These are phyloP conservation scores for Falco peregrinus DNA, from an alignment of 2,797 vertebrate species.

Conservation along the genomic window DNA sequence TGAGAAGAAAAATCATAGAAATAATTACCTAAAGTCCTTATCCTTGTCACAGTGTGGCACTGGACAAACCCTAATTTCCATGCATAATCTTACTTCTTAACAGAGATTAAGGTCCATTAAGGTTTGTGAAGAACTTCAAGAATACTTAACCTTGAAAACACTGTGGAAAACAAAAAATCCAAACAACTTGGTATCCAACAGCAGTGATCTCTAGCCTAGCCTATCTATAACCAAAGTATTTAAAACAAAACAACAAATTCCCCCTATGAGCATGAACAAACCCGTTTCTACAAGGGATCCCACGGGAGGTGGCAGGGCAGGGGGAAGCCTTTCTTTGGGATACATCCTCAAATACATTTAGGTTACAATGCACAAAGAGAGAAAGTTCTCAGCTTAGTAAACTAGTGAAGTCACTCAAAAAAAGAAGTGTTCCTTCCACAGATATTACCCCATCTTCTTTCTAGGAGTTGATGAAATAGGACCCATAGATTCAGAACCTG, in stretches of 20 bases:
- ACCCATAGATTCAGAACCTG: not conserved
- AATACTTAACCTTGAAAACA: not conserved
- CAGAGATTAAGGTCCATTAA: not conserved
- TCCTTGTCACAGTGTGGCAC: not conserved
- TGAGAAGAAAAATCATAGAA: not conserved
- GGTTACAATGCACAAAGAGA: not conserved
- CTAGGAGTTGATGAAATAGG: not conserved
- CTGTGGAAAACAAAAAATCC: not conserved
- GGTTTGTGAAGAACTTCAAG: not conserved
- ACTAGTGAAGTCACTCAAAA: not conserved
- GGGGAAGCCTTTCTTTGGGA: not conserved
- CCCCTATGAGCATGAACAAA: not conserved
- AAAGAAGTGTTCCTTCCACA: not conserved
- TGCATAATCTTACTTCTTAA: not conserved
- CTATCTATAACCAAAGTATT: not conserved
- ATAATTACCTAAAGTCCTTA: not conserved
- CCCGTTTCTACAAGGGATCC: not conserved
- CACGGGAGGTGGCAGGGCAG: accelerated
- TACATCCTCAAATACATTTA: not conserved
- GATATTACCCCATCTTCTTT: not conserved
- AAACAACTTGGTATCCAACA: not conserved
- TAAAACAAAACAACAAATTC: not conserved
- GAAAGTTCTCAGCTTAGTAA: not conserved
- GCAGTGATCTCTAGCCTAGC: not conserved
- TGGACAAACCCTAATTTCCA: not conserved